Percentiles rank a stretch among this genome's conserved stretches.
Evolutionary conservation across 1,140 invertebrate species (phyloP).

Genomic region (Drosophila kepulauana): DNA sequence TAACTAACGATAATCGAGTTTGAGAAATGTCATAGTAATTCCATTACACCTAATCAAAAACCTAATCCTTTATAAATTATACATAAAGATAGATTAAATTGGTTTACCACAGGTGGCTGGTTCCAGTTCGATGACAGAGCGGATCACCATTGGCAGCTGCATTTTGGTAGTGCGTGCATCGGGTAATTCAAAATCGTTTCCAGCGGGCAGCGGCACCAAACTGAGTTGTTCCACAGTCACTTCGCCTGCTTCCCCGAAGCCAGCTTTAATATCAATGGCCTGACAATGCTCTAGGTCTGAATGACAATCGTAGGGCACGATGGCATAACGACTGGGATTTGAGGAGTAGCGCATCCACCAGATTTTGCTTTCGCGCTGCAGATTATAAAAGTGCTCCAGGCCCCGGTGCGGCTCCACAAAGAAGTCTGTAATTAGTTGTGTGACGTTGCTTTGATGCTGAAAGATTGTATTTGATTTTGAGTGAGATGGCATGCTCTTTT

Average conservation of each 20-base stretch:
- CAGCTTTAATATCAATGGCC: slow-evolving; percentile 68
- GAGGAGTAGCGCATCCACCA: slow-evolving; percentile 92
- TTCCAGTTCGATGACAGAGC: slow-evolving; percentile 71
- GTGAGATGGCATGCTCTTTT: neutral
- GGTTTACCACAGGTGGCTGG: slow-evolving; percentile 61
- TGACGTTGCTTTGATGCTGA: slow-evolving; percentile 3
- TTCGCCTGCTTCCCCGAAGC: slow-evolving; percentile 39
- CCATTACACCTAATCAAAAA: too few species aligned
- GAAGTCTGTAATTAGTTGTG: slow-evolving; percentile 65
- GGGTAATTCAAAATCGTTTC: slow-evolving; percentile 34
- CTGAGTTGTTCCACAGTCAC: slow-evolving; percentile 69
- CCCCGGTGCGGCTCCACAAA: slow-evolving; percentile 56
- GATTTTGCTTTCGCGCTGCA: slow-evolving; percentile 90
- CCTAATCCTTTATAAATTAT: neutral
- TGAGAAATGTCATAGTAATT: too few species aligned
- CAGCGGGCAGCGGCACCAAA: slow-evolving; percentile 37
- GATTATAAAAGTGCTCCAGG: slow-evolving; percentile 85
- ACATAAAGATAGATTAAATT: neutral
- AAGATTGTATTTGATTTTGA: slow-evolving; percentile 29
- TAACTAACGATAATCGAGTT: too few species aligned
- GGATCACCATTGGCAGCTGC: slow-evolving; percentile 56
- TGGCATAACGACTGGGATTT: slow-evolving; percentile 88
- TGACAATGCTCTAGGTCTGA: slow-evolving; percentile 71
- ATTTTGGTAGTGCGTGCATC: slow-evolving; percentile 51
- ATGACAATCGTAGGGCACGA: slow-evolving; percentile 86